phyloP scores from a whole-genome alignment of 2,113 vertebrate genomes.

The Sterna hirundo region DNA sequence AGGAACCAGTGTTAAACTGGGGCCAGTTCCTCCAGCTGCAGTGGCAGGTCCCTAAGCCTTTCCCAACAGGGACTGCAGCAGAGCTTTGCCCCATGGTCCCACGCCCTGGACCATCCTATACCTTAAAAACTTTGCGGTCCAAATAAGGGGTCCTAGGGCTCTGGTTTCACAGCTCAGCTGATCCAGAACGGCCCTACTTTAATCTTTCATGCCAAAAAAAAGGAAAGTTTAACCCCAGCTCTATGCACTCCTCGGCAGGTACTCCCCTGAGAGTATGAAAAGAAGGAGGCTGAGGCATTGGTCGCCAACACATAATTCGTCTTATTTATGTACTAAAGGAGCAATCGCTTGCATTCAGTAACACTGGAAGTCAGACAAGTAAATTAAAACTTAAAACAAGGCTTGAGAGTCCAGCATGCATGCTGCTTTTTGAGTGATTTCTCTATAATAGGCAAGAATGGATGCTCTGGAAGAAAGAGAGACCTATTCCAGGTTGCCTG shows the following conservation, averaged over 20 bases:
- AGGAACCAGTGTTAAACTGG: not conserved
- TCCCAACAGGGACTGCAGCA: not conserved
- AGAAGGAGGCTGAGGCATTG: not conserved
- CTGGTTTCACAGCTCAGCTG: not conserved
- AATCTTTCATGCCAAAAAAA: not conserved
- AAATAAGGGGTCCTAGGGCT: not conserved
- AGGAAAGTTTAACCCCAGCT: not conserved
- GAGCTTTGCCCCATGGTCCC: not conserved
- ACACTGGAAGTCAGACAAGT: slow-evolving; percentile 24
- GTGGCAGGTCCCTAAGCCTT: not conserved
- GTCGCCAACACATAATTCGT: not conserved
- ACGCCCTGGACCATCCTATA: not conserved
- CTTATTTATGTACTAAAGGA: slow-evolving; percentile 21
- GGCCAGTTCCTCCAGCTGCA: not conserved
- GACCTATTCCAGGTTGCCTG: not conserved
- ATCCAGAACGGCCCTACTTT: not conserved
- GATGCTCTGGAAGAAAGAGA: not conserved
- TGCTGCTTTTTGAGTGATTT: not conserved
- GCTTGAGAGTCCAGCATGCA: not conserved
- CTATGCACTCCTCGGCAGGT: not conserved
- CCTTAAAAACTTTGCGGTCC: not conserved
- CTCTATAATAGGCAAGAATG: not conserved
- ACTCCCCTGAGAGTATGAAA: not conserved
- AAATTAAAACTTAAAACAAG: slow-evolving; percentile 43
- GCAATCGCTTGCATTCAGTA: not conserved